A percentile compares a stretch with the other conserved stretches of the same genome.
Conservation (phyloP, 2,113 vertebrate genomes). For the Oncorhynchus masou region DNA sequence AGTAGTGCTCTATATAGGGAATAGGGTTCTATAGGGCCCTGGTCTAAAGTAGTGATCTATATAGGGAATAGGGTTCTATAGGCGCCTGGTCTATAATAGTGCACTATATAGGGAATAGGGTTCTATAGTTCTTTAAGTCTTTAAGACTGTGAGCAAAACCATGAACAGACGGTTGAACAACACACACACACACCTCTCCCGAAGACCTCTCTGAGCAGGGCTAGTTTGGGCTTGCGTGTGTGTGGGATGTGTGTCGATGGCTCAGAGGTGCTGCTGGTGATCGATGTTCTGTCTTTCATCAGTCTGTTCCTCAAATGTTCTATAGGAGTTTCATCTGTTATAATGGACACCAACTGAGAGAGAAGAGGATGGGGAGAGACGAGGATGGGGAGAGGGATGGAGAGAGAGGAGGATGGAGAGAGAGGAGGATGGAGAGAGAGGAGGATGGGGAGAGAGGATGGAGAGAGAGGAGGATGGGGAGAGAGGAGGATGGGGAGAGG, state of each 20-base stretch:
- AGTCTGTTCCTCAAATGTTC: constrained; percentile 79
- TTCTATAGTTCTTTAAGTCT: too few species aligned
- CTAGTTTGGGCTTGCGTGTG: constrained; percentile 77
- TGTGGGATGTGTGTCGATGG: constrained; percentile 50
- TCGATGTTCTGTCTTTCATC: constrained; percentile 61
- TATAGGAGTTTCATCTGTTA: constrained; percentile 78
- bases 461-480: background rate
- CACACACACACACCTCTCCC: constrained; percentile 69
- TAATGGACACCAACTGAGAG: constrained; percentile 75
- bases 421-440: background rate
- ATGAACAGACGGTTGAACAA: background rate
- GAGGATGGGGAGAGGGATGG: background rate
- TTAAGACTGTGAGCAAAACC: background rate
- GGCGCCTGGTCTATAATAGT: too few species aligned
- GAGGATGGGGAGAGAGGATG: background rate
- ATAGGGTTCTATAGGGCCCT: too few species aligned
- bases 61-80: too few species aligned
- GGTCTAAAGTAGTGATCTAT: too few species aligned
- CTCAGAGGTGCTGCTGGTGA: constrained; percentile 20
- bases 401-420: too few species aligned
- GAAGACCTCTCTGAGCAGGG: constrained; percentile 78
- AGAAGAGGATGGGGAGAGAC: too few species aligned
- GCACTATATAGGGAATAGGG: too few species aligned
- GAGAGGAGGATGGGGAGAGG: background rate
- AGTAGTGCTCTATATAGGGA: too few species aligned